Evolutionary conservation across 1,140 invertebrate species (phyloP).

Genomic region (Chionoecetes opilio): DNA sequence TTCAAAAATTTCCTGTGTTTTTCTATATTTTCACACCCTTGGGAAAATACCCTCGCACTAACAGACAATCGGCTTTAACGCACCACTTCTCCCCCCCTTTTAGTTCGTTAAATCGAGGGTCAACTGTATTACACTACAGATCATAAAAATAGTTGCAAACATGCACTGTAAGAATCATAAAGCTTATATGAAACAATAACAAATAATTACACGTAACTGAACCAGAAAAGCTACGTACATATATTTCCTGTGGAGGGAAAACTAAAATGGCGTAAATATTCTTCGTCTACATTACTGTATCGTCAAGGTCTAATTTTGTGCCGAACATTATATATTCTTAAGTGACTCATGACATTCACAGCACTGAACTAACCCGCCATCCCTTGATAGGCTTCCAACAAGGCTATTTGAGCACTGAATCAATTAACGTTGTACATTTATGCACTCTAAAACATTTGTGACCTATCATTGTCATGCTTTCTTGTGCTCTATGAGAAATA

Average conservation of each 20-base stretch:
- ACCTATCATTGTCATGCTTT: not conserved
- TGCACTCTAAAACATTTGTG: not conserved
- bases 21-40: too few species aligned
- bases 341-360: not conserved
- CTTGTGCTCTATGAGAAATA: not conserved
- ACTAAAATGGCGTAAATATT: too few species aligned
- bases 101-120: too few species aligned
- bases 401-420: not conserved
- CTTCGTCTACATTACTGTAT: not conserved
- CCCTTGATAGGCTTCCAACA: not conserved
- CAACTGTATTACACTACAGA: too few species aligned
- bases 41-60: too few species aligned
- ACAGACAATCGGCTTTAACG: too few species aligned
- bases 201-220: not conserved
- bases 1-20: too few species aligned
- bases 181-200: not conserved
- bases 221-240: not conserved
- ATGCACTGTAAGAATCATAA: constrained; percentile 15
- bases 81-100: too few species aligned
- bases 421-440: not conserved
- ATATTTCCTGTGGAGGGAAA: not conserved
- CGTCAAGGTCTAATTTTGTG: not conserved
- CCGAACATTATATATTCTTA: not conserved
- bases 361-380: not conserved
- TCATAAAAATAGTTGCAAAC: not conserved